phyloP scores from a whole-genome alignment of 1,140 invertebrate genomes.

The Leptinotarsa lineolata region DNA sequence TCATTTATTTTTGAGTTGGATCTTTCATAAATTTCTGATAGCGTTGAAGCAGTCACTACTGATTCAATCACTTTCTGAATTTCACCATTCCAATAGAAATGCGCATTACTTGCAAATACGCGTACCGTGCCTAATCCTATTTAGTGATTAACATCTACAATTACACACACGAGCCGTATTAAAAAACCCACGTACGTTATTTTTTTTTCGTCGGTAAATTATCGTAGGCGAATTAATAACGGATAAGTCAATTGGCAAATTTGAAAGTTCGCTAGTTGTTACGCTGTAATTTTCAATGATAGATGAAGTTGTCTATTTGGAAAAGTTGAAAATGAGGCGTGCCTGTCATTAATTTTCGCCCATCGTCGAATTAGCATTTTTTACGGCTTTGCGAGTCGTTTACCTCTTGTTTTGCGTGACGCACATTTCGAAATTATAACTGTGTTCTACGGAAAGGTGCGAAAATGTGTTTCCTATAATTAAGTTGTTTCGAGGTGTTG shows the following conservation, averaged over 20 bases:
- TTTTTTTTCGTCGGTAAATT: neutral
- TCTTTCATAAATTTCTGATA: too few species aligned
- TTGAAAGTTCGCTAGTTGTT: neutral
- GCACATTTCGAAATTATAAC: neutral
- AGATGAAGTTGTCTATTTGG: constrained; percentile 4
- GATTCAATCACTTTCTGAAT: neutral
- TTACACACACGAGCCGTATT: constrained; percentile 4
- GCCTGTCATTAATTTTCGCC: neutral
- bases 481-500: neutral
- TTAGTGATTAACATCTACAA: neutral
- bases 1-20: too few species aligned
- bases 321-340: neutral
- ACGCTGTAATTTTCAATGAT: neutral
- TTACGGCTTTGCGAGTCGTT: neutral
- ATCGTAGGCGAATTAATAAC: constrained; percentile 3
- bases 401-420: neutral
- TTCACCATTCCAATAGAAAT: neutral
- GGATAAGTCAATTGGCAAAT: constrained; percentile 5
- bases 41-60: neutral
- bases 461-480: neutral
- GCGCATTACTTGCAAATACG: neutral
- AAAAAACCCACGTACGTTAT: neutral
- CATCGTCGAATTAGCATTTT: neutral
- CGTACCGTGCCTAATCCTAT: neutral
- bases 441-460: neutral